Base-by-base conservation (phyloP, 1,140 invertebrate species). In the Latrodectus geometricus region DNA sequence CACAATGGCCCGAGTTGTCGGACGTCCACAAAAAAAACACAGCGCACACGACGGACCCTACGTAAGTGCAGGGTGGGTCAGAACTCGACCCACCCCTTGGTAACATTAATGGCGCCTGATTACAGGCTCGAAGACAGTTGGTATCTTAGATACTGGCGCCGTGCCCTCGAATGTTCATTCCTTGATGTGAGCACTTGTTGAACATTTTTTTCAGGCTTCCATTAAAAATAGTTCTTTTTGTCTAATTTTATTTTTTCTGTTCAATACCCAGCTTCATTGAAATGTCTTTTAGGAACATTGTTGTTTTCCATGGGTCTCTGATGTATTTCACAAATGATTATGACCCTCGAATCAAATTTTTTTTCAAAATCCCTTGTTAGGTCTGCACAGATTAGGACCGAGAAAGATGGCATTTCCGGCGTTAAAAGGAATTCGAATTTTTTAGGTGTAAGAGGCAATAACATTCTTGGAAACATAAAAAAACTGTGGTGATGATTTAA, bases 71-170 rank as follows among this genome's bases (percentile, higher is more conserved):
- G 82, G 82, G 82, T 84, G 82, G 82, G 52, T 61, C n/a, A 20
- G 9, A 68, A 9, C 82, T 69, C 12, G 75, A 8, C n/a, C 83
- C 83, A 77, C 83, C 83, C 75, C 66, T 65, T 70, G 61, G 54
- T 17, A 74, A 35, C 83, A 86, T 74, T 86, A 86, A 86, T 86
- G 83, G 83, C 83, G 68, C 49, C 75, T 86, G 83, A 86, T 86
- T 86, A 86, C 75, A 86, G 83, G 76, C 73, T 35, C 11, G 61
- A 75, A 73, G 48, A 70, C 76, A 54, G 0, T 21, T 56, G 68
- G n/a, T 79, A 23, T 15, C 54, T 54, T 65, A 56, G 20, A 66
- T 48, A 86, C 74, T 76, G 83, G 83, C 83, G 83, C 83, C 83
- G 73, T 54, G 83, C 83, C 83, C 73, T 56, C 9, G 14, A 49